Conservation (phyloP, 2,113 vertebrate genomes). For the Erinaceus europaeus region DNA sequence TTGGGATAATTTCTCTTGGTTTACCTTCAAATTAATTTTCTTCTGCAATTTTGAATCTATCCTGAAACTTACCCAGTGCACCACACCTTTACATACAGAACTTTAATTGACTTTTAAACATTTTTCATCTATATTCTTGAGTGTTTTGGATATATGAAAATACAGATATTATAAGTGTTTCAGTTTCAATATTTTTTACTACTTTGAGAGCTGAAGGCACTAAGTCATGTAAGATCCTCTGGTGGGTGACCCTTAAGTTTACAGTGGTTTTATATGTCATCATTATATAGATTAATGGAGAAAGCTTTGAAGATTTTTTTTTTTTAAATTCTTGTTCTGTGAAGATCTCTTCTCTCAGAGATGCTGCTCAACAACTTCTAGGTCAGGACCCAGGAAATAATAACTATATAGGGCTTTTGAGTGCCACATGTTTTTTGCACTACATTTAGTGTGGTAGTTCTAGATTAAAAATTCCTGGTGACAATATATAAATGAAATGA, state of each 20-base stretch:
- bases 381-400: not conserved
- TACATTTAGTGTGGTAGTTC: not conserved
- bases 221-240: not conserved
- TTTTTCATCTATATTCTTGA: not conserved
- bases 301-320: not conserved
- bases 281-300: not conserved
- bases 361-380: not conserved
- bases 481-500: not conserved
- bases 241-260: not conserved
- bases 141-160: not conserved
- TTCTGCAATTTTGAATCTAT: not conserved
- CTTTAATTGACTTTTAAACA: not conserved
- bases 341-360: not conserved
- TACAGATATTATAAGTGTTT: not conserved
- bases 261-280: not conserved
- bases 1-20: not conserved
- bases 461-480: not conserved
- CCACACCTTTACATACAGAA: not conserved
- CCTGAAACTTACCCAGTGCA: not conserved
- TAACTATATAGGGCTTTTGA: not conserved
- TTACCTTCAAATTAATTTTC: slow-evolving; percentile 3
- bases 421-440: not conserved
- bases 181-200: not conserved
- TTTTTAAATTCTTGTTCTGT: not conserved
- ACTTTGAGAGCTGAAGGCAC: not conserved